phyloP scores from a whole-genome alignment of 2,797 vertebrate genomes.

The Coracias cyanogaster region DNA sequence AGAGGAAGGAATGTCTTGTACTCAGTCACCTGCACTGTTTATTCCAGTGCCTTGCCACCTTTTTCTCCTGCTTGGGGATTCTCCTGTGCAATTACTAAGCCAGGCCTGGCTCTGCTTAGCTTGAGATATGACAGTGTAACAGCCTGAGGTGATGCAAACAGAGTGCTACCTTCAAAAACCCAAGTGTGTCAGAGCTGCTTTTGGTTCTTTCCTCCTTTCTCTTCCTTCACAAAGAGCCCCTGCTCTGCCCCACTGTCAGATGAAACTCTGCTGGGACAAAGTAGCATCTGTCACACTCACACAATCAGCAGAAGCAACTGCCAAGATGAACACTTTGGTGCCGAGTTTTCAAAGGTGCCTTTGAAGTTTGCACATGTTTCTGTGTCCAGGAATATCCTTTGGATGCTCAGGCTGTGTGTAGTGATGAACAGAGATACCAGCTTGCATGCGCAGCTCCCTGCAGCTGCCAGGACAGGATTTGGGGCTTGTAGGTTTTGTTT shows the following conservation, averaged over 20 bases:
- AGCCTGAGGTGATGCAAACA: slow-evolving; percentile 4
- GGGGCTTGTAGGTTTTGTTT: not conserved
- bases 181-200: not conserved
- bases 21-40: not conserved
- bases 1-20: not conserved
- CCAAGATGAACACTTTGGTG: not conserved
- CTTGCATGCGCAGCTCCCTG: not conserved
- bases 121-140: not conserved
- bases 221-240: not conserved
- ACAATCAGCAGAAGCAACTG: not conserved
- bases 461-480: not conserved
- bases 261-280: slow-evolving; percentile 5
- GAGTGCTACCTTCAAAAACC: not conserved
- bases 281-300: slow-evolving; percentile 12
- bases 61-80: not conserved
- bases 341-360: slow-evolving; percentile 37
- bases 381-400: not conserved
- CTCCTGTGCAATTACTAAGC: slow-evolving; percentile 13
- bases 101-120: not conserved
- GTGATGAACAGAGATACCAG: not conserved
- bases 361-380: not conserved
- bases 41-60: not conserved
- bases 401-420: not conserved
- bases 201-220: not conserved
- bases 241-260: not conserved